Conservation (phyloP, 1,140 invertebrate genomes). For the Nephila pilipes region DNA sequence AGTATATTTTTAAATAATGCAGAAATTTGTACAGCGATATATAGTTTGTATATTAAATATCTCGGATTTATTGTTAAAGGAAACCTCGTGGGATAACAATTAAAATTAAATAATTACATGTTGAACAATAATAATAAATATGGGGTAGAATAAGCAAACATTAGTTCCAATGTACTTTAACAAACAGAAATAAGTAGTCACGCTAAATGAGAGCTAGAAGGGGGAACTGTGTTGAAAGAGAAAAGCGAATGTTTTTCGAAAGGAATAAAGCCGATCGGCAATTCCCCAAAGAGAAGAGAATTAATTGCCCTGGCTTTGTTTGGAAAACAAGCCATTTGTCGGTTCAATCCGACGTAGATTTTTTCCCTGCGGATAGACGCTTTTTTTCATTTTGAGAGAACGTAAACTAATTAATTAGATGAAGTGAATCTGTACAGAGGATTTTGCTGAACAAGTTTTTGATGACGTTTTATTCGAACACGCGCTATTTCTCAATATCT, state of each 20-base stretch:
- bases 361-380: neutral
- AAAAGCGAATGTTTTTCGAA: neutral
- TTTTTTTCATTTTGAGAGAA: neutral
- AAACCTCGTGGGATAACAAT: too few species aligned
- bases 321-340: slow-evolving; percentile 16
- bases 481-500: neutral
- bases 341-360: neutral
- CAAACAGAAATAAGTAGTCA: too few species aligned
- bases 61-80: too few species aligned
- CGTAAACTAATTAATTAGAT: slow-evolving; percentile 11
- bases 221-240: too few species aligned
- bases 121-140: too few species aligned
- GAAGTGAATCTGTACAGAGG: neutral
- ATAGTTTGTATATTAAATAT: too few species aligned
- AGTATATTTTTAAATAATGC: too few species aligned
- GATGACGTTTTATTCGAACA: neutral
- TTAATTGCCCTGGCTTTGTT: neutral
- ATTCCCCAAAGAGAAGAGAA: neutral
- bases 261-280: neutral
- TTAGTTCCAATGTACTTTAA: too few species aligned
- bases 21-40: too few species aligned
- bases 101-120: too few species aligned
- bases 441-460: neutral
- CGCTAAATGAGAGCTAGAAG: too few species aligned
- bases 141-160: too few species aligned